A percentile compares a stretch with the other conserved stretches of the same genome.
Conservation (phyloP, 2,113 vertebrate genomes). For the Brachirus orientalis region DNA sequence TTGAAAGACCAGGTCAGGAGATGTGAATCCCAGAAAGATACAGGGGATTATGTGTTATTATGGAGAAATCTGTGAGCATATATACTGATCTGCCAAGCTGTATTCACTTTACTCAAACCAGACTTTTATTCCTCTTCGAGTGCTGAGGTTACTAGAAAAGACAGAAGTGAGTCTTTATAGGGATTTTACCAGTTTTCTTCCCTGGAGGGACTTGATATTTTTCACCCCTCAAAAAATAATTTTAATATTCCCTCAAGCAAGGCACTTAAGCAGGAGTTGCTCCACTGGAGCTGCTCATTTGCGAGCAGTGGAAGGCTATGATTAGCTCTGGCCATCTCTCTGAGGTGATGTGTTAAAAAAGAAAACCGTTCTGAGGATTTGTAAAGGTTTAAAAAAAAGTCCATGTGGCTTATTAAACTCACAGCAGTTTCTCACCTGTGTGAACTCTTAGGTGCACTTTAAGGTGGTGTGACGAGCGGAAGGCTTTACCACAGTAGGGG, state of each 20-base stretch:
- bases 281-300: constrained; percentile 50
- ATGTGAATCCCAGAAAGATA: constrained; percentile 5
- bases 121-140: not conserved
- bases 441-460: constrained; percentile 94
- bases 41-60: not conserved
- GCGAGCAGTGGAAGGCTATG: constrained; percentile 55
- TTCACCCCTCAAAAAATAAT: constrained; percentile 22
- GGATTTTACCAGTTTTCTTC: constrained; percentile 28
- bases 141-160: not conserved
- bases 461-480: constrained; percentile 93
- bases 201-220: constrained; percentile 25
- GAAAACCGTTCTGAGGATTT: constrained; percentile 56
- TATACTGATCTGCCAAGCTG: not conserved
- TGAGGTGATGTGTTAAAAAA: constrained; percentile 36
- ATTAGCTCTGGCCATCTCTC: constrained; percentile 62
- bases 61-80: constrained; percentile 11
- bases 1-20: constrained; percentile 16
- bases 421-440: constrained; percentile 85
- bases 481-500: constrained; percentile 93
- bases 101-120: not conserved
- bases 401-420: constrained; percentile 49
- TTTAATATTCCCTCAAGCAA: constrained; percentile 43
- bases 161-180: not conserved
- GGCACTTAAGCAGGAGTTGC: constrained; percentile 49
- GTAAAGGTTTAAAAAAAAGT: constrained; percentile 41